Evolutionary conservation across 2,113 vertebrate genomes (phyloP).

Genomic region (Poeciliopsis retropinna): DNA sequence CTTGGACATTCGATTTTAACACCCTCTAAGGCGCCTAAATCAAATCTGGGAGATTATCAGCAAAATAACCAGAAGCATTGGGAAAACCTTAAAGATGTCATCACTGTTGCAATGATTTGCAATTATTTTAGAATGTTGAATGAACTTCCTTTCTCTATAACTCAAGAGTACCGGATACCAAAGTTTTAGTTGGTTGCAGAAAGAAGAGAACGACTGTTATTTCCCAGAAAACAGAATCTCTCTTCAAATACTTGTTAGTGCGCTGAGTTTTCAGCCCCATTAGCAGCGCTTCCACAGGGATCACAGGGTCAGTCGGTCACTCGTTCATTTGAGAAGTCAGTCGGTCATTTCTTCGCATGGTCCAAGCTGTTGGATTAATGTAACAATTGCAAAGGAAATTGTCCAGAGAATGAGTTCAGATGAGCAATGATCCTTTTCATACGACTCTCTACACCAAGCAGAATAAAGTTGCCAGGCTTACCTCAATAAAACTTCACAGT

Average conservation of each 20-base stretch:
- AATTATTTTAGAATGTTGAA: too few species aligned
- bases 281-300: background rate
- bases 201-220: background rate
- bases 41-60: too few species aligned
- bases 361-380: background rate
- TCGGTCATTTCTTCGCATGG: slow-evolving; percentile 2
- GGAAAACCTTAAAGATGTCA: too few species aligned
- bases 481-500: background rate
- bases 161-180: too few species aligned
- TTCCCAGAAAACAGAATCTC: background rate
- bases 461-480: background rate
- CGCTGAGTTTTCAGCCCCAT: background rate
- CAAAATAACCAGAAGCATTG: too few species aligned
- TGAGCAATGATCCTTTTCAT: background rate
- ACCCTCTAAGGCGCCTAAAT: too few species aligned
- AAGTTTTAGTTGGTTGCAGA: background rate
- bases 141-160: too few species aligned
- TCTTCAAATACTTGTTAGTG: background rate
- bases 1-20: too few species aligned
- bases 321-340: slow-evolving; percentile 1
- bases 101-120: too few species aligned
- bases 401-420: background rate
- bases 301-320: slow-evolving; percentile 2
- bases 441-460: background rate
- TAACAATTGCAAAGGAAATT: background rate